Conservation (phyloP, 2,888 invertebrate species). For the Poecilus cupreus region DNA sequence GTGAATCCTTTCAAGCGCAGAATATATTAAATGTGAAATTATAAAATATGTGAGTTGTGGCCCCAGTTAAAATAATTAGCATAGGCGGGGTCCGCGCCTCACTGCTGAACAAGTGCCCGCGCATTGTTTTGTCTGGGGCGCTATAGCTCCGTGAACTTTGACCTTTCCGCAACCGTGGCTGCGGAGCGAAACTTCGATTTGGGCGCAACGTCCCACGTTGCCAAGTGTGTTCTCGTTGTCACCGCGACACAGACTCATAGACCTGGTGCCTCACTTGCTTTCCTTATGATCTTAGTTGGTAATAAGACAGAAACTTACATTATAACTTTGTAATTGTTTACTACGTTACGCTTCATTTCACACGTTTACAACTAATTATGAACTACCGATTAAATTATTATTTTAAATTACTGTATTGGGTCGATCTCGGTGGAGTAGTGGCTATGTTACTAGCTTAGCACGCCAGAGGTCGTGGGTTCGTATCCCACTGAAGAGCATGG, state of each 20-base stretch:
- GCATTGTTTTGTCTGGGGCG: slow-evolving; percentile 28
- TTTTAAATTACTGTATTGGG: too few relatives aligned
- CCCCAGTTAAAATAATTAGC: too few relatives aligned
- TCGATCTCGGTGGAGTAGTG: too few relatives aligned
- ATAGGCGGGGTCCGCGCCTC: too few relatives aligned
- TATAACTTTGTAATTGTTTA: not conserved
- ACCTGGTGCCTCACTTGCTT: not conserved
- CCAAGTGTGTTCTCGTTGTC: not conserved
- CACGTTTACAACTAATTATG: not conserved
- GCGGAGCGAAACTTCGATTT: slow-evolving; percentile 21
- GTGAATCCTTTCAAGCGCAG: too few relatives aligned
- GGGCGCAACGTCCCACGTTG: slow-evolving; percentile 3
- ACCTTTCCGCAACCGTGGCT: slow-evolving; percentile 5
- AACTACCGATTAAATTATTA: too few relatives aligned
- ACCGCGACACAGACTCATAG: not conserved
- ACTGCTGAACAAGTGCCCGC: not conserved
- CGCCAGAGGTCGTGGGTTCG: too few relatives aligned
- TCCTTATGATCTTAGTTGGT: not conserved
- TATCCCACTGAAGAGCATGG: too few relatives aligned
- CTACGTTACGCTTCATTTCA: not conserved
- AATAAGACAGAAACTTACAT: too few relatives aligned
- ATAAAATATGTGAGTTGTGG: too few relatives aligned
- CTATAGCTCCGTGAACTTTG: slow-evolving; percentile 27
- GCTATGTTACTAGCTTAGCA: too few relatives aligned
- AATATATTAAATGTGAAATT: too few relatives aligned